A percentile compares a stretch with the other conserved stretches of the same genome.
Conservation (phyloP, 2,113 vertebrate genomes). For the Phasianus colchicus region DNA sequence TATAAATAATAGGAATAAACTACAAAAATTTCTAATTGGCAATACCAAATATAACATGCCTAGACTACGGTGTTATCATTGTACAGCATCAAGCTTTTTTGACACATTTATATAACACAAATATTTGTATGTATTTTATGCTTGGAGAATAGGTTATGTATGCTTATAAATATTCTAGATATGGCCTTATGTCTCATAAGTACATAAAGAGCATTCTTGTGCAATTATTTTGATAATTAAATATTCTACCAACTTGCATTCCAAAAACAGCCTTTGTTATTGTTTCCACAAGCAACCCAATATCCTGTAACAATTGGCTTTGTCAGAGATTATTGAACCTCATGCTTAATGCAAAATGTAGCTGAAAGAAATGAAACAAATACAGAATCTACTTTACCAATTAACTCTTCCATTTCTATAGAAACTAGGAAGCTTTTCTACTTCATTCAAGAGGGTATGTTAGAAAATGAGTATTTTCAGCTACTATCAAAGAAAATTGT, state of each 20-base stretch:
- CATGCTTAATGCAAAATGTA: not conserved
- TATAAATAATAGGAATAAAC: not conserved
- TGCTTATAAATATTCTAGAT: not conserved
- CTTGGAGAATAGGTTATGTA: not conserved
- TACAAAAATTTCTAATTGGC: not conserved
- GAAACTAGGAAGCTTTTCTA: not conserved
- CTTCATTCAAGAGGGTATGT: not conserved
- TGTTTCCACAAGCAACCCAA: not conserved
- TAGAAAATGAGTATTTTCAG: not conserved
- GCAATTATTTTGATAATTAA: slow-evolving; percentile 11
- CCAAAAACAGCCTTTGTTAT: not conserved
- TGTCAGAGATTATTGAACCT: not conserved
- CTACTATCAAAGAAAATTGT: not conserved
- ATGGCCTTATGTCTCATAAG: not conserved
- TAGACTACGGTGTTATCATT: not conserved
- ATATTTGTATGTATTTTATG: not conserved
- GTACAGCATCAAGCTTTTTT: not conserved
- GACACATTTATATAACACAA: not conserved
- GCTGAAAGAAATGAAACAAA: not conserved
- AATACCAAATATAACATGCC: not conserved
- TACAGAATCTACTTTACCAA: not conserved
- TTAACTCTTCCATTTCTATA: not conserved
- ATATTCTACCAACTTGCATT: not conserved
- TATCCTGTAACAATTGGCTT: not conserved
- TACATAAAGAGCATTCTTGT: not conserved